phyloP scores from a whole-genome alignment of 2,113 vertebrate genomes.

The Electrona antarctica region DNA sequence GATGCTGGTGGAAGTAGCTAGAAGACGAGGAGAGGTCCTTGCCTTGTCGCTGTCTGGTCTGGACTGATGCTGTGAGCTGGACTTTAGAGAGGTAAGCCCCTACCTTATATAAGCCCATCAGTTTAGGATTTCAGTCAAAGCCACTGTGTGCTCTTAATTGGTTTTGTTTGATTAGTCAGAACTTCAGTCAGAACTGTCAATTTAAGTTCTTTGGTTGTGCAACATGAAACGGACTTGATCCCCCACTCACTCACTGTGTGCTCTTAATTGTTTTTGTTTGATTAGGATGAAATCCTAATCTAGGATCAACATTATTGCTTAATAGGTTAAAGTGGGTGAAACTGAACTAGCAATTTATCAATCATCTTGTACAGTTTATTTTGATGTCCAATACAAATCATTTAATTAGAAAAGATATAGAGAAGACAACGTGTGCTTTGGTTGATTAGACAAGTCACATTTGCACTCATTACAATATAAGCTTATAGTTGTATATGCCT shows the following conservation, averaged over 20 bases:
- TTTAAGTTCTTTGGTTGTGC: constrained; percentile 11
- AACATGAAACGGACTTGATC: constrained; percentile 19
- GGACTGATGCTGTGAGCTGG: constrained; percentile 37
- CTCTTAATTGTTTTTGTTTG: background rate
- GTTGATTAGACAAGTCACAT: no score
- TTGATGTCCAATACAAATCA: no score
- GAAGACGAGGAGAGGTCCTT: constrained; percentile 6
- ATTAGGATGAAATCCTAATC: background rate
- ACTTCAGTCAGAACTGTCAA: background rate
- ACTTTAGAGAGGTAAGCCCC: constrained; percentile 37
- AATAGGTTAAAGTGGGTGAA: no score
- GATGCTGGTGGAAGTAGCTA: no score
- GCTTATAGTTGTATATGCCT: no score
- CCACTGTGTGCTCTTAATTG: no score
- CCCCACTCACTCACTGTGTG: background rate
- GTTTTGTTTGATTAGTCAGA: background rate
- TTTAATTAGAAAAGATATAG: no score
- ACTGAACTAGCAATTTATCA: no score
- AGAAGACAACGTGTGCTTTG: no score
- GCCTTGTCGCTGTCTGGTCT: constrained; percentile 9
- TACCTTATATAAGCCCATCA: constrained; percentile 48
- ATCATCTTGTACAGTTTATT: no score
- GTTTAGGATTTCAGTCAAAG: constrained; percentile 66
- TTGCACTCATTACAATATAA: no score
- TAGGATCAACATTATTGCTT: background rate